Conservation (phyloP, 1,140 invertebrate species). For the Drosophila grimshawi region DNA sequence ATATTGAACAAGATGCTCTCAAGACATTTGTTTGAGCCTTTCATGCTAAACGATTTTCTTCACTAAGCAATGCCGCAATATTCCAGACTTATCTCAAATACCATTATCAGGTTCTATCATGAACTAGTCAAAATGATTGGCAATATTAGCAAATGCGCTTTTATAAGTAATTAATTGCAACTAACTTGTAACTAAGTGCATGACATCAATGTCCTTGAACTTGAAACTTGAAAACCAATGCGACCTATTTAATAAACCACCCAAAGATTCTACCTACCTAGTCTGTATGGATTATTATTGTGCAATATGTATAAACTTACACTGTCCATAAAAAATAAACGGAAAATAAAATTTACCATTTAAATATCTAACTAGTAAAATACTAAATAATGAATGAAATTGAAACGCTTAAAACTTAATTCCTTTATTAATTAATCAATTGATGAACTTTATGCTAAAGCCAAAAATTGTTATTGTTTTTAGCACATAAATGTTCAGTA, state of each 20-base stretch:
- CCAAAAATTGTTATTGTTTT: slow-evolving; percentile 46
- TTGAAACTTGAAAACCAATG: slow-evolving; percentile 39
- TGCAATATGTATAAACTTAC: slow-evolving; percentile 58
- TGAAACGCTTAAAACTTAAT: slow-evolving; percentile 68
- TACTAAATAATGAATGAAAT: slow-evolving; percentile 71
- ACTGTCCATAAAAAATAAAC: slow-evolving; percentile 63
- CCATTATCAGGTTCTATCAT: slow-evolving; percentile 16
- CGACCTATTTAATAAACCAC: slow-evolving; percentile 74
- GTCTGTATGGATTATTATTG: slow-evolving; percentile 51
- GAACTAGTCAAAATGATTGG: slow-evolving; percentile 22
- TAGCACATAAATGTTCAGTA: slow-evolving; percentile 64
- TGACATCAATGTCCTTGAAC: slow-evolving; percentile 13
- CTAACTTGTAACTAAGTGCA: background rate
- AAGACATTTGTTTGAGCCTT: too few relatives aligned
- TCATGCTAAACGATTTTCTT: too few relatives aligned
- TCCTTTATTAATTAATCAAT: slow-evolving; percentile 36
- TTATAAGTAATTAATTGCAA: slow-evolving; percentile 10
- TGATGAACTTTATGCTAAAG: slow-evolving; percentile 15
- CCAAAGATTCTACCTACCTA: slow-evolving; percentile 54
- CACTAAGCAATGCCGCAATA: background rate
- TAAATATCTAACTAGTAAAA: slow-evolving; percentile 75
- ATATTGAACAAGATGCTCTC: background rate
- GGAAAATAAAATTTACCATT: slow-evolving; percentile 49
- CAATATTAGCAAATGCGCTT: slow-evolving; percentile 33
- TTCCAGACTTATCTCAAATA: background rate